Percentiles rank a stretch among this genome's conserved stretches.
Conservation (phyloP, 1,140 invertebrate genomes). For the Spodoptera litura region DNA sequence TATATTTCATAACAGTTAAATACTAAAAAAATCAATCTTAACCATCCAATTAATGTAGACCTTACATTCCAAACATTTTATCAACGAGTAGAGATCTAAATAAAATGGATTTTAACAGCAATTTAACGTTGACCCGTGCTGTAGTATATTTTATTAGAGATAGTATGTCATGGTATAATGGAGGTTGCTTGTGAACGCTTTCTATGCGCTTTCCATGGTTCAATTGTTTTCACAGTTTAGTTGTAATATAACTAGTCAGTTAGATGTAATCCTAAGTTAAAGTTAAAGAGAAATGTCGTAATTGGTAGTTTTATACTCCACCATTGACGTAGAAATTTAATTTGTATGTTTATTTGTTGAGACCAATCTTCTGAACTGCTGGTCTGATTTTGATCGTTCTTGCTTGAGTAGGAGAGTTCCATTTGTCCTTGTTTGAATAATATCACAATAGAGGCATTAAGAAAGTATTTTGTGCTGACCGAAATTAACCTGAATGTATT, state of each 20-base stretch:
- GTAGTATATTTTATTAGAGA: background rate
- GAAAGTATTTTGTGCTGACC: too few relatives aligned
- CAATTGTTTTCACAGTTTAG: conserved; percentile 65
- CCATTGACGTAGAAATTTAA: too few relatives aligned
- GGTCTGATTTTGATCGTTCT: too few relatives aligned
- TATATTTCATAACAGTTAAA: too few relatives aligned
- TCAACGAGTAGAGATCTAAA: background rate
- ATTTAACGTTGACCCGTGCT: conserved; percentile 1
- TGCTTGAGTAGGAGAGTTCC: too few relatives aligned
- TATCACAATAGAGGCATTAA: too few relatives aligned
- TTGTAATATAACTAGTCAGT: conserved; percentile 9
- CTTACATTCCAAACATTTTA: background rate
- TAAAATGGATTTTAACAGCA: conserved; percentile 5
- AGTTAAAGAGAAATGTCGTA: conserved; percentile 4
- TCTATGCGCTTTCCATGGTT: conserved; percentile 73
- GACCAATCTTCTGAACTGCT: too few relatives aligned
- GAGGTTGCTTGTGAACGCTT: conserved; percentile 58
- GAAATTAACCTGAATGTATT: too few relatives aligned
- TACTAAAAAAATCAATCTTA: background rate
- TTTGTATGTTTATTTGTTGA: too few relatives aligned
- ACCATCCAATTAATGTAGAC: background rate
- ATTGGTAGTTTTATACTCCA: too few relatives aligned
- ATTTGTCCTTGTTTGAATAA: too few relatives aligned
- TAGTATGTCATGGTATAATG: background rate
- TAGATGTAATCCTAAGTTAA: background rate